phyloP scores from a whole-genome alignment of 2,113 vertebrate species.

The Campylomormyrus numenius region DNA sequence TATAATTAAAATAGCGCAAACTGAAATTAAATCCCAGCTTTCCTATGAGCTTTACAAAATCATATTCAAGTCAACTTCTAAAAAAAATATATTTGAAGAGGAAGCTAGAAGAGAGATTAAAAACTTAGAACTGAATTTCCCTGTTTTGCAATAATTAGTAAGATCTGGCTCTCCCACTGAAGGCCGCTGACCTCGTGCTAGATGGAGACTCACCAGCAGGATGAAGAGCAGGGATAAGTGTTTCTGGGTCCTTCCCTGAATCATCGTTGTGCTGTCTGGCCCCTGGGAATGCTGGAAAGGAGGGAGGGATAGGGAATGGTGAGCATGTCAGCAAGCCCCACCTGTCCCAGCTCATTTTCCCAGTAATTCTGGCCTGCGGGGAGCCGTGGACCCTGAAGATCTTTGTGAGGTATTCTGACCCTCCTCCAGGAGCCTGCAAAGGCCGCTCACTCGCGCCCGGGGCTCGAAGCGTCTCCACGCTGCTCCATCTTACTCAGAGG shows the following conservation, averaged over 20 bases:
- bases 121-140: constrained; percentile 6
- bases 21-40: constrained; percentile 30
- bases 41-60: constrained; percentile 30
- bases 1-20: constrained; percentile 30
- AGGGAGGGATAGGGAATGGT: constrained; percentile 21
- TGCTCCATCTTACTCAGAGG: background rate
- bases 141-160: background rate
- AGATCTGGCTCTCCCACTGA: background rate
- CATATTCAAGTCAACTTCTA: constrained; percentile 22
- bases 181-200: background rate
- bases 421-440: background rate
- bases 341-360: background rate
- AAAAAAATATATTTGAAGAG: background rate
- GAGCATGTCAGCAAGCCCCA: background rate
- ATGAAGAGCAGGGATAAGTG: constrained; percentile 68
- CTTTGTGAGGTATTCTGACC: background rate
- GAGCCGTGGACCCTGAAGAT: background rate
- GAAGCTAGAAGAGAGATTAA: background rate
- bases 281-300: constrained; percentile 37
- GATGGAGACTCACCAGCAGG: constrained; percentile 69
- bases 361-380: background rate
- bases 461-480: background rate
- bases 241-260: constrained; percentile 52
- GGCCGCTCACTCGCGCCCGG: background rate
- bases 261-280: constrained; percentile 59